Base-by-base conservation (phyloP, 2,888 invertebrate species). In the Melieria crassipennis region DNA sequence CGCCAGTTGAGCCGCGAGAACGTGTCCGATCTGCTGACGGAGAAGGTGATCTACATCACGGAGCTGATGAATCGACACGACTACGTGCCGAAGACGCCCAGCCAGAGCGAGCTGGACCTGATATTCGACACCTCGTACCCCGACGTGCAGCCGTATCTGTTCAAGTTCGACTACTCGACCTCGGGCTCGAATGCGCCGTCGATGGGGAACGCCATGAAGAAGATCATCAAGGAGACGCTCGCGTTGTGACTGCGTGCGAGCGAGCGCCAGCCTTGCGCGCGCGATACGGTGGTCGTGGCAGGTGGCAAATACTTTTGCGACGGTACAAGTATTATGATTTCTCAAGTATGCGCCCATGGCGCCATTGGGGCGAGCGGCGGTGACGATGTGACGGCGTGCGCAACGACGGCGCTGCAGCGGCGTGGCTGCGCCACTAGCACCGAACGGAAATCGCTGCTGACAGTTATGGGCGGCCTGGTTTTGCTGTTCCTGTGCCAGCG, bases 71-170 rank as follows among this genome's bases (percentile, higher is more conserved):
- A 98, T 87, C 90, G 94, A 76, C 95, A 97, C 84, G 97, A 98
- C 84, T 99, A 98, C 88, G 91, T 98, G 77, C 99, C 99, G 30
- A 96, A 97, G 88, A 96, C 97, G 91, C 98, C 98, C 75, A 93
- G 92, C 84, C 94, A 95, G 84, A 93, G 93, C 30, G 97, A 99
- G 86, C 89, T 98, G 75, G 96, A 97, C 86, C 90, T 95, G 75
- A 93, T 99, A 78, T 99, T 98, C 87, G 98, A 99, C 87, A 97
- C 96, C 16, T 91, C 93, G 48, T 97, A 93, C 88, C 88, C 92
- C 1, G 98, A 99, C 87, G 94, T 98, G 68, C 98, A 99, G 87
- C 99, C 99, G 68, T 99, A 98, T 88, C 89, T 98, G 78, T 98
- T 97, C 88, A 97, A 96, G 89, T 92, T 98, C 82, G 92, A 93